Evolutionary conservation across 2,113 vertebrate species (phyloP).

Genomic region (Spheniscus mendiculus): DNA sequence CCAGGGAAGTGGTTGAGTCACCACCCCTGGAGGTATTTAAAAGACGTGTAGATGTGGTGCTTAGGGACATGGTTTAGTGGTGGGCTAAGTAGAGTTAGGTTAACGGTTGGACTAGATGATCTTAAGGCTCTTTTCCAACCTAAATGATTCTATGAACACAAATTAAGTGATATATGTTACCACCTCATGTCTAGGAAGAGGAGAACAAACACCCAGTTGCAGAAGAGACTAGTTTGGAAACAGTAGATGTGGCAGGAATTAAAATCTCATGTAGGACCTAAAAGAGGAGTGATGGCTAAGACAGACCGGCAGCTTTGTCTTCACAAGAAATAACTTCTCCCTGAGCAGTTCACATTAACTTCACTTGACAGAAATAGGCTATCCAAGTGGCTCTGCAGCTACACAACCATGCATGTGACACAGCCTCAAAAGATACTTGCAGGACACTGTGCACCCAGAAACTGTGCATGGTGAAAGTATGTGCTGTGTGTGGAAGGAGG

Average conservation of each 20-base stretch:
- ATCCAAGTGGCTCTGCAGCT: background rate
- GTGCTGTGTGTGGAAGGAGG: rapidly evolving
- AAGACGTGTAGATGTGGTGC: background rate
- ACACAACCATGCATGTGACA: background rate
- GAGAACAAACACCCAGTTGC: background rate
- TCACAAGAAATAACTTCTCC: background rate
- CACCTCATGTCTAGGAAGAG: background rate
- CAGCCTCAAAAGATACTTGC: background rate
- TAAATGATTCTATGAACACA: background rate
- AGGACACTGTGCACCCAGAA: background rate
- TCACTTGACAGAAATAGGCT: constrained; percentile 45
- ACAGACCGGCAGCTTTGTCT: background rate
- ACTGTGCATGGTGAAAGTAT: rapidly evolving
- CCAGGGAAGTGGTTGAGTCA: background rate
- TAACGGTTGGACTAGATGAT: background rate
- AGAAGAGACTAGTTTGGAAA: background rate
- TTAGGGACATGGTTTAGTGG: background rate
- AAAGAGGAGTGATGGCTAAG: background rate
- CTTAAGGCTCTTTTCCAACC: background rate
- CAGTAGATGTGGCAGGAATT: background rate
- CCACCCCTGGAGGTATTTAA: background rate
- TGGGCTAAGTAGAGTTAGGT: background rate
- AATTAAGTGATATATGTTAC: background rate
- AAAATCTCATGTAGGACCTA: background rate
- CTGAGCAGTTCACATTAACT: background rate